phyloP scores from a whole-genome alignment of 2,797 vertebrate genomes.

The Microcaecilia unicolor region DNA sequence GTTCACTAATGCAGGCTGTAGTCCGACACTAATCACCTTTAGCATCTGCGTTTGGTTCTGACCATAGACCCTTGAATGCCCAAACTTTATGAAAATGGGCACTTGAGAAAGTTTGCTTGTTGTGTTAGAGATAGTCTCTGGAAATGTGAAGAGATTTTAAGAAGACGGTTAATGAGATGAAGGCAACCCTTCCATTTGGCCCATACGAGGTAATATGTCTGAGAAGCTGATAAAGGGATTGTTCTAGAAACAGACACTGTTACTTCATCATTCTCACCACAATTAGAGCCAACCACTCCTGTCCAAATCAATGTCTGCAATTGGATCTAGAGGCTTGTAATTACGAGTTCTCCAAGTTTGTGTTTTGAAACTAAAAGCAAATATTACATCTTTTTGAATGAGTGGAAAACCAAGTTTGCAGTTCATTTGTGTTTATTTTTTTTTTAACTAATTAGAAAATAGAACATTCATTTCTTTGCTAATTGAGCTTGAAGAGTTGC shows the following conservation, averaged over 20 bases:
- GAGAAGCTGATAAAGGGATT: constrained; percentile 86
- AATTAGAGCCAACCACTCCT: constrained; percentile 11
- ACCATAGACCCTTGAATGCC: constrained; percentile 12
- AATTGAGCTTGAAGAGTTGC: constrained; percentile 20
- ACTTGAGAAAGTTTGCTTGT: constrained; percentile 33
- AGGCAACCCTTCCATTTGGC: constrained; percentile 60
- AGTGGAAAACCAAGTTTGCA: constrained; percentile 6
- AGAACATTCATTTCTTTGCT: not conserved
- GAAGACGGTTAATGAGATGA: constrained; percentile 92
- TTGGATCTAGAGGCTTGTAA: not conserved
- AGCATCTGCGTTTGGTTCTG: too few relatives aligned
- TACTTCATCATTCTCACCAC: constrained; percentile 53
- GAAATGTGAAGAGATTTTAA: constrained; percentile 67
- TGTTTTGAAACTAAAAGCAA: too few relatives aligned
- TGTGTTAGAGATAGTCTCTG: constrained; percentile 22
- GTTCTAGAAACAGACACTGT: constrained; percentile 67
- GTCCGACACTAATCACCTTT: too few relatives aligned
- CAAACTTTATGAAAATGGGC: not conserved
- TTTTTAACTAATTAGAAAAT: constrained; percentile 6
- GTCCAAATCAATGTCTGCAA: not conserved
- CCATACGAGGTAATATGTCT: constrained; percentile 83
- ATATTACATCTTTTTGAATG: not conserved
- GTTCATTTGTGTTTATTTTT: too few relatives aligned
- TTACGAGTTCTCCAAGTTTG: not conserved
- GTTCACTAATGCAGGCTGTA: too few relatives aligned